A percentile compares a stretch with the other conserved stretches of the same genome.
Evolutionary conservation across 2,797 vertebrate genomes (phyloP).

Genomic region (Myiotriccus ornatus): DNA sequence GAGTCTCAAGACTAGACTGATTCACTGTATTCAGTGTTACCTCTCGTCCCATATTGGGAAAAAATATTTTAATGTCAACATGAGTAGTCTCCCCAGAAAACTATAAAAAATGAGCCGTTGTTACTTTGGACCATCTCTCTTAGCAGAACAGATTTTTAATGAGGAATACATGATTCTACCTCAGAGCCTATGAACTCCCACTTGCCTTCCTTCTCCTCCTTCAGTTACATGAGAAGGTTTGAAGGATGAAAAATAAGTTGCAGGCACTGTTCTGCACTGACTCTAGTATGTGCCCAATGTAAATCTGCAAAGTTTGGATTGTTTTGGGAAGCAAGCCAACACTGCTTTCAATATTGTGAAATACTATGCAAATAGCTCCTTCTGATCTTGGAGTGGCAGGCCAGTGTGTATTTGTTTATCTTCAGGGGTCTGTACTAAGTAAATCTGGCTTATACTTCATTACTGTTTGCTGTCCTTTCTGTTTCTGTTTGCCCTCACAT

Average conservation of each 20-base stretch:
- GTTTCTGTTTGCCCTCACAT: constrained; percentile 29
- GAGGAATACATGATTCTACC: neutral
- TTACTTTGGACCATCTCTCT: neutral
- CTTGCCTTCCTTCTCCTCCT: neutral
- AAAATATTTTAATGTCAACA: neutral
- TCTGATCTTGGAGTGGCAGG: constrained; percentile 1
- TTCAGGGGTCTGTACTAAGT: constrained; percentile 7
- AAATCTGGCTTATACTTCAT: constrained; percentile 22
- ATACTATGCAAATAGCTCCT: constrained; percentile 1
- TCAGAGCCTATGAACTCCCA: neutral
- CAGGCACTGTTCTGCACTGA: neutral
- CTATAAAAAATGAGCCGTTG: neutral
- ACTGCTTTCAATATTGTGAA: constrained; percentile 1
- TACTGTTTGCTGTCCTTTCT: constrained; percentile 34
- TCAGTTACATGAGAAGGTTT: neutral
- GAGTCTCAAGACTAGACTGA: neutral
- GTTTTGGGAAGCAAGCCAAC: neutral
- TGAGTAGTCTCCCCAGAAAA: neutral
- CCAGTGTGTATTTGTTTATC: neutral
- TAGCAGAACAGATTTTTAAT: neutral
- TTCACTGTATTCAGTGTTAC: neutral
- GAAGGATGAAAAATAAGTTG: neutral
- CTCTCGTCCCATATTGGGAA: neutral
- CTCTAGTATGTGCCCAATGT: neutral
- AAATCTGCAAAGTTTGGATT: neutral